Evolutionary conservation across 2,797 vertebrate species (phyloP).

Genomic region (Cirrhinus mrigala): DNA sequence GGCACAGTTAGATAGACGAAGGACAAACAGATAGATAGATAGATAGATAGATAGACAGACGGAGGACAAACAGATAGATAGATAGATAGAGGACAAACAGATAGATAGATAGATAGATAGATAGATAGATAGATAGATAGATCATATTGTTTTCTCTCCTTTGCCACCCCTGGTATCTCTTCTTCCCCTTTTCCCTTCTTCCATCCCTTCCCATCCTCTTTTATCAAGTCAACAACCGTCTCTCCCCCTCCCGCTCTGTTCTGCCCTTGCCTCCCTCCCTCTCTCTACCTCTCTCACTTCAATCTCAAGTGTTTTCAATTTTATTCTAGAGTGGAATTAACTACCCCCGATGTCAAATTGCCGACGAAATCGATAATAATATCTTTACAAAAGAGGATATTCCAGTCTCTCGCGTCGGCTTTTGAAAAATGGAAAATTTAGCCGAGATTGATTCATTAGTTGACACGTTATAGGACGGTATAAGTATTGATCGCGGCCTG

Average conservation of each 20-base stretch:
- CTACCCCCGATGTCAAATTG: slow-evolving; percentile 99
- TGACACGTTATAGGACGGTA: slow-evolving; percentile 99
- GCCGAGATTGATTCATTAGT: slow-evolving; percentile 99
- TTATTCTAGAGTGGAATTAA: slow-evolving; percentile 99
- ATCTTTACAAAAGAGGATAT: slow-evolving; percentile 99
- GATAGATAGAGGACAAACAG: slow-evolving; percentile 64
- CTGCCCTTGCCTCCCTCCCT: slow-evolving; percentile 73
- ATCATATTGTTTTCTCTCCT: slow-evolving; percentile 63
- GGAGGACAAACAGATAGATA: slow-evolving; percentile 47
- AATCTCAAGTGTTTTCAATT: slow-evolving; percentile 99
- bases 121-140: slow-evolving; percentile 59
- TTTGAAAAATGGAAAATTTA: slow-evolving; percentile 99
- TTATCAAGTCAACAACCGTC: slow-evolving; percentile 89
- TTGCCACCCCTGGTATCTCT: slow-evolving; percentile 71
- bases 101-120: slow-evolving; percentile 60
- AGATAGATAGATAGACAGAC: slow-evolving; percentile 38
- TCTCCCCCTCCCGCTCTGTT: slow-evolving; percentile 76
- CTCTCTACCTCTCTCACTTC: slow-evolving; percentile 86
- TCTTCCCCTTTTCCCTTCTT: slow-evolving; percentile 78
- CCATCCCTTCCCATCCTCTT: slow-evolving; percentile 86
- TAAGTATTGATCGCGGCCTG: slow-evolving; percentile 99
- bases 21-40: slow-evolving; percentile 26
- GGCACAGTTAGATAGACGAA: slow-evolving; percentile 37
- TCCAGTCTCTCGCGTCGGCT: slow-evolving; percentile 98
- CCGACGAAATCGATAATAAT: slow-evolving; percentile 99